A percentile compares a stretch with the other conserved stretches of the same genome.
Evolutionary conservation across 2,113 vertebrate species (phyloP).

Genomic region (Ancistrus triradiatus): DNA sequence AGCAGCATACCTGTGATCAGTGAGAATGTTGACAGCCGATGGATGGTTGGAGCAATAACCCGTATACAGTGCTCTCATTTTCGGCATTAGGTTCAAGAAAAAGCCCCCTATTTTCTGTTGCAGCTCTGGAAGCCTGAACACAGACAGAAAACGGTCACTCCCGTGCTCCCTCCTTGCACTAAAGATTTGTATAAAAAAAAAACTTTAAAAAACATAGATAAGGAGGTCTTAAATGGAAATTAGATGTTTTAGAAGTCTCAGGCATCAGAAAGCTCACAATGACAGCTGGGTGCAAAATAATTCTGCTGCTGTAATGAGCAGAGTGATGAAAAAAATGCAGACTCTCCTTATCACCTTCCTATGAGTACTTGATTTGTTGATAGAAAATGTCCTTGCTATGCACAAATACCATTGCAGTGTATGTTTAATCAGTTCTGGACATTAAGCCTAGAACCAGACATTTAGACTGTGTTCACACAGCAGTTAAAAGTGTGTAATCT

Average conservation of each 20-base stretch:
- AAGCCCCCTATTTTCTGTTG: conserved; percentile 92
- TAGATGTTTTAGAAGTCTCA: too few relatives aligned
- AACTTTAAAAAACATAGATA: too few relatives aligned
- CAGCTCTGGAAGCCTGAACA: conserved; percentile 82
- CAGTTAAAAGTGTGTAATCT: too few relatives aligned
- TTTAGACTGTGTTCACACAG: not conserved
- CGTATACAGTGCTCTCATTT: conserved; percentile 88
- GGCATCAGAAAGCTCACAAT: too few relatives aligned
- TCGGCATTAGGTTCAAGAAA: conserved; percentile 90
- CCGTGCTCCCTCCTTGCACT: too few relatives aligned
- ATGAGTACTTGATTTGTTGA: not conserved
- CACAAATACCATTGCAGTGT: not conserved
- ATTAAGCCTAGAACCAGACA: not conserved
- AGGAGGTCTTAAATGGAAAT: too few relatives aligned
- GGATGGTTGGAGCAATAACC: conserved; percentile 96
- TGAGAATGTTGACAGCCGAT: conserved; percentile 92
- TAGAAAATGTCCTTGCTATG: too few relatives aligned
- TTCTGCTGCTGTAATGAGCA: too few relatives aligned
- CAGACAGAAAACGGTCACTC: not conserved
- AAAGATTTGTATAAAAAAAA: too few relatives aligned
- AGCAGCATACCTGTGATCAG: conserved; percentile 80
- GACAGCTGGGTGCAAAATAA: too few relatives aligned
- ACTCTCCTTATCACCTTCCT: not conserved
- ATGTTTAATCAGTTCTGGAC: not conserved
- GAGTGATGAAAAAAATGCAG: too few relatives aligned